A percentile compares a stretch with the other conserved stretches of the same genome.
Conservation (phyloP, 1,140 invertebrate genomes). For the Apis mellifera region DNA sequence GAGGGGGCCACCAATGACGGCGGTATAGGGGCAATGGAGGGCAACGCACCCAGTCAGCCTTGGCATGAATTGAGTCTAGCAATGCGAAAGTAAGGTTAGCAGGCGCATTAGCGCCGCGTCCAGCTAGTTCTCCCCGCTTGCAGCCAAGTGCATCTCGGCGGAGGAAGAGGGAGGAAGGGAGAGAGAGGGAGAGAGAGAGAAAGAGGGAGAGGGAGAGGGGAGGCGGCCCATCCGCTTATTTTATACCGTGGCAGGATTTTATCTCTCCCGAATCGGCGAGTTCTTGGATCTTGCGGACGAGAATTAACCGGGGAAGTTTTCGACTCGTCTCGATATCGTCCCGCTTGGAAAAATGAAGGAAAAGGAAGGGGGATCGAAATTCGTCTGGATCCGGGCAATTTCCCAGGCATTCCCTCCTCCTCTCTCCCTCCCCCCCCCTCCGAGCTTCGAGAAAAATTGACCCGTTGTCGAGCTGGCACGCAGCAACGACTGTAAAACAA, state of each 20-base stretch:
- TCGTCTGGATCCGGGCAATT: neutral
- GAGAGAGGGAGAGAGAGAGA: too few species aligned
- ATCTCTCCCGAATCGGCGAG: constrained; percentile 33
- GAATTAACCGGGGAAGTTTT: constrained; percentile 4
- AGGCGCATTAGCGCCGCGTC: constrained; percentile 66
- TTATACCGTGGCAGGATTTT: constrained; percentile 36
- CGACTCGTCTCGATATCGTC: neutral
- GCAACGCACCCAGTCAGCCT: constrained; percentile 82
- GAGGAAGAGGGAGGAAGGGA: too few species aligned
- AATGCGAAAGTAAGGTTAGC: constrained; percentile 81
- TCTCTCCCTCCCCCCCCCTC: neutral
- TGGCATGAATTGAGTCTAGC: constrained; percentile 82
- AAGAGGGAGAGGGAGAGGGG: too few species aligned
- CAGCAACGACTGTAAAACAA: neutral
- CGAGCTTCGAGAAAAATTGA: neutral
- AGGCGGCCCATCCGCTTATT: constrained; percentile 15
- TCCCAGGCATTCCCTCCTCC: neutral
- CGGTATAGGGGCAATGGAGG: constrained; percentile 81
- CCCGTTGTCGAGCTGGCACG: neutral
- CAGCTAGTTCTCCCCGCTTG: constrained; percentile 58
- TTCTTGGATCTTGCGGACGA: neutral
- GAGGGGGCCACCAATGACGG: constrained; percentile 66
- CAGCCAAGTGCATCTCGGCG: constrained; percentile 55
- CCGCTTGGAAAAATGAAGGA: neutral
- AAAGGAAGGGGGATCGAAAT: neutral